phyloP scores from a whole-genome alignment of 2,113 vertebrate species.

The Anoura caudifer region DNA sequence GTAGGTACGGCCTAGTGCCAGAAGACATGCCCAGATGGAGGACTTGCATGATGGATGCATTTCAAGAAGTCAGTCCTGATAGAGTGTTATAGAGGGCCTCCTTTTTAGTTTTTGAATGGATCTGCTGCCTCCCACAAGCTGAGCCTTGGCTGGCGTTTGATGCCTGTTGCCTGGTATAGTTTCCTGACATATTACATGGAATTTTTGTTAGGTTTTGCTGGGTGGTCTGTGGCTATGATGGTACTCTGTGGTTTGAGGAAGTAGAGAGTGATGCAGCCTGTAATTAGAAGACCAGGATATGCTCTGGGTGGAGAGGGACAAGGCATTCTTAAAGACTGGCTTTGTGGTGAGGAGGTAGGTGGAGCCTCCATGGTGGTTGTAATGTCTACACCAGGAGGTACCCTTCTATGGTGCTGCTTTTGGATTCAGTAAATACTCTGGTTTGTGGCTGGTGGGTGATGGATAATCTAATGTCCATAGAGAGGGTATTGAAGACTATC shows the following conservation, averaged over 20 bases:
- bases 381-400: not conserved
- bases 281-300: conserved; percentile 18
- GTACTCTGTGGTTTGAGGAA: conserved; percentile 29
- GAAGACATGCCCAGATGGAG: not conserved
- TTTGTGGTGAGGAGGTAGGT: not conserved
- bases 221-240: not conserved
- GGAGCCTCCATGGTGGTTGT: not conserved
- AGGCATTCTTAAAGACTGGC: not conserved
- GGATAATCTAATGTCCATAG: not conserved
- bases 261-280: not conserved
- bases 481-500: not conserved
- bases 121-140: not conserved
- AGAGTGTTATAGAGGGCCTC: not conserved
- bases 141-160: conserved; percentile 1
- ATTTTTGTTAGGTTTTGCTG: conserved; percentile 10
- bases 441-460: not conserved
- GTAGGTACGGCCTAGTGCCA: not conserved
- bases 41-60: not conserved
- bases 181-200: not conserved
- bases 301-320: not conserved
- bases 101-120: conserved; percentile 9
- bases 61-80: not conserved
- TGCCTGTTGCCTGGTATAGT: not conserved
- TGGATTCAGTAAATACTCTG: not conserved
- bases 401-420: not conserved